Evolutionary conservation across 1,140 invertebrate genomes (phyloP), one percentile per base, ranked within the genome.

Genomic region (Oncopodura yosiiana): DNA sequence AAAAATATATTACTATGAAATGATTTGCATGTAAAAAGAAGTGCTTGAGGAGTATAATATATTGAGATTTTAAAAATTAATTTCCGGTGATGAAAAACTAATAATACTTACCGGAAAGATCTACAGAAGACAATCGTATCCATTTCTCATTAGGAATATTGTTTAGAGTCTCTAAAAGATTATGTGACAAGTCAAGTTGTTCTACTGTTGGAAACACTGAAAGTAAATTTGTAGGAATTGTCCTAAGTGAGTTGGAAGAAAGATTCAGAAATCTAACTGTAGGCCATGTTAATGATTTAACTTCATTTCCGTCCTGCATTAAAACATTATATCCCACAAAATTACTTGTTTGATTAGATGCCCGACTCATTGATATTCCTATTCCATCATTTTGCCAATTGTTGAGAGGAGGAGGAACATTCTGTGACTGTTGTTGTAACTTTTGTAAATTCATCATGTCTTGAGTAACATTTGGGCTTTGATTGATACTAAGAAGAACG

Each of bases 201-300:
- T 55, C 48, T 37, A 60, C 34, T 36, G 52, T 48, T 9, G 58
- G 58, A 38, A 60, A 60, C 18, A 60, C 42, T 21, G 38, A 48
- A 12, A 34, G 27, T 12, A 60, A 43, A 37, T 30, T 38, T 23
- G 36, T 38, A 21, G 53, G 45, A 21, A 56, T 36, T 30, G 37
- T 41, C 21, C 26, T 43, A 16, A 60, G 44, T 37, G 36, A 37
- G 44, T 60, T 60, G 19, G 49, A 36, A 14, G 44, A 51, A 27
- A 60, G 37, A 38, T 60, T 54, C 5, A 60, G 29, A 8, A 46
- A 19, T 16, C 45, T 26, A n/a, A 60, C 38, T 6, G 53, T 41
- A 8, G 19, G 16, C 58, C 58, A 60, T 16, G 44, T 29, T 9
- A 58, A 42, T 30, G 29, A 18, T 27, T 26, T 34, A n/a, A 24